A percentile compares a stretch with the other conserved stretches of the same genome.
phyloP scores from a whole-genome alignment of 2,888 invertebrate genomes.

The Epinotia demarniana region DNA sequence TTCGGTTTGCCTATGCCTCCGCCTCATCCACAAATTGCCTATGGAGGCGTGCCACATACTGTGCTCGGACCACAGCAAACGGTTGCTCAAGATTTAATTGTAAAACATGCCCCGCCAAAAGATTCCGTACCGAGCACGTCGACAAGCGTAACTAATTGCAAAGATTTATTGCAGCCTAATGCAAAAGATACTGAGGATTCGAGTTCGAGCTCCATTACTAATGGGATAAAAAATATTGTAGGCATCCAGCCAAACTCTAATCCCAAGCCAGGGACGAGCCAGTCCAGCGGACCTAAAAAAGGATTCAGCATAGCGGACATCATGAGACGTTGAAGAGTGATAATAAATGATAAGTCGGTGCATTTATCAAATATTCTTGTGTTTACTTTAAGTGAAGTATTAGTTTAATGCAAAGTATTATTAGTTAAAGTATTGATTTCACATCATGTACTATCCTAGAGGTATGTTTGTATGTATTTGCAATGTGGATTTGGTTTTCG shows the following conservation, averaged over 20 bases:
- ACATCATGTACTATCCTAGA: slow-evolving; percentile 67
- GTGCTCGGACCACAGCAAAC: slow-evolving; percentile 80
- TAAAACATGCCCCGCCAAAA: slow-evolving; percentile 82
- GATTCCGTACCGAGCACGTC: slow-evolving; percentile 72
- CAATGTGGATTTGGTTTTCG: slow-evolving; percentile 82
- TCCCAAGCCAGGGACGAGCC: slow-evolving; percentile 83
- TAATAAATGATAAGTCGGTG: slow-evolving; percentile 44
- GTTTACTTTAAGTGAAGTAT: slow-evolving; percentile 55
- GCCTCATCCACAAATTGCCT: slow-evolving; percentile 76
- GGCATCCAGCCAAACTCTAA: slow-evolving; percentile 78
- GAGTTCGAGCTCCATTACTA: slow-evolving; percentile 73
- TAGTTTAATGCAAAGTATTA: slow-evolving; percentile 74
- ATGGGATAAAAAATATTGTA: slow-evolving; percentile 81
- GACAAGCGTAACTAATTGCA: slow-evolving; percentile 72
- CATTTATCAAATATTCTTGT: slow-evolving; percentile 50
- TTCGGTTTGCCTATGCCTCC: slow-evolving; percentile 79
- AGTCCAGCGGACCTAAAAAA: slow-evolving; percentile 88
- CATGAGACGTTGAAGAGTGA: slow-evolving; percentile 89
- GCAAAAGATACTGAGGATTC: slow-evolving; percentile 65
- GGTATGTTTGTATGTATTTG: slow-evolving; percentile 77
- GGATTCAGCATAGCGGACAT: slow-evolving; percentile 96
- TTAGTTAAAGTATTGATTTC: slow-evolving; percentile 69
- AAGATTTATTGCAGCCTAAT: slow-evolving; percentile 61
- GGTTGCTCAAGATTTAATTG: slow-evolving; percentile 81
- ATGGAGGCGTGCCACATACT: slow-evolving; percentile 71